Conservation (phyloP, 2,113 vertebrate genomes). For the Abramis brama region DNA sequence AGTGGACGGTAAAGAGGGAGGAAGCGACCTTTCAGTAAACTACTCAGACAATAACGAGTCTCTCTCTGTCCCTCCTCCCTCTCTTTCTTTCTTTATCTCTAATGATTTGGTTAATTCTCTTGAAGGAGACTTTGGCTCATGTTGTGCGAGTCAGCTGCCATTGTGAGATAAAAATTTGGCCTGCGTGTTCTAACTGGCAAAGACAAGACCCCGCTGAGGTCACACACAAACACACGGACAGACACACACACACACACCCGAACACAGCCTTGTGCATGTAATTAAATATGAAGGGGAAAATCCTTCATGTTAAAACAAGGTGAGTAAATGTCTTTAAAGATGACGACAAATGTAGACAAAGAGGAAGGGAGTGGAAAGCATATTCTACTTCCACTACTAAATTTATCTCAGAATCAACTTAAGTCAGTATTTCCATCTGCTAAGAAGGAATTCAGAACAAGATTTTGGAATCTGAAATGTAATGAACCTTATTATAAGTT, state of each 20-base stretch:
- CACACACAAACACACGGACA: neutral
- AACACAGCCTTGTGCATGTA: neutral
- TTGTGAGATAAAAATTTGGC: slow-evolving; percentile 42
- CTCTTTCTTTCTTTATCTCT: slow-evolving; percentile 33
- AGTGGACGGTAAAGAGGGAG: neutral
- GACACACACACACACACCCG: neutral
- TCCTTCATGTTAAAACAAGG: neutral
- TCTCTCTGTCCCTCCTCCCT: neutral
- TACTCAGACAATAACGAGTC: slow-evolving; percentile 31
- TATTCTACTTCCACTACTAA: neutral
- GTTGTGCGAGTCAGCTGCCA: slow-evolving; percentile 39
- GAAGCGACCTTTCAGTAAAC: slow-evolving; percentile 24
- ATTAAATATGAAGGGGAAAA: neutral
- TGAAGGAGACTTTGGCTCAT: slow-evolving; percentile 44
- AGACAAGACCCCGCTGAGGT: slow-evolving; percentile 36
- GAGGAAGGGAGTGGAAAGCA: neutral
- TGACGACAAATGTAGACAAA: neutral
- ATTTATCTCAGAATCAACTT: neutral
- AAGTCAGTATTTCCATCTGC: neutral
- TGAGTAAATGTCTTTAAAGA: neutral
- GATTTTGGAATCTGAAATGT: neutral
- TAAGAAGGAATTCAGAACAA: neutral
- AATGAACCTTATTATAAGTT: slow-evolving; percentile 23
- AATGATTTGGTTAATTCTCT: slow-evolving; percentile 37
- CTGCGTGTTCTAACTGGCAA: slow-evolving; percentile 13